Evolutionary conservation across 2,888 invertebrate species (phyloP), one percentile per base, ranked within the genome.

Genomic region (Spatulosminthurus flaviceps): DNA sequence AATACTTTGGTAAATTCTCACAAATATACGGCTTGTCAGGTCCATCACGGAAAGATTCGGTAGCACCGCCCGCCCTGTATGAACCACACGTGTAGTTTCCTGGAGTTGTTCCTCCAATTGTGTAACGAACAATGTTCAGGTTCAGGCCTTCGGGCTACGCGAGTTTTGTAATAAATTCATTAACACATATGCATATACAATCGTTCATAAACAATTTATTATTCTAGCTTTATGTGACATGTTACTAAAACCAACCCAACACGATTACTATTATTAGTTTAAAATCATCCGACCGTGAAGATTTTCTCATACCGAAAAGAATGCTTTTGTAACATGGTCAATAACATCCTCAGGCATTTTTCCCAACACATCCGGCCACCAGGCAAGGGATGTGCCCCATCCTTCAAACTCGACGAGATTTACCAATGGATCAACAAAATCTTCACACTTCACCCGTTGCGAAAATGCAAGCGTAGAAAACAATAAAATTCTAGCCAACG

Each of bases 341-440:
- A 83, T 60, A 19, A 84, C 73, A 13, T 85, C 83, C 11, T 78
- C 71, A 16, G 80, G 72, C 83, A 84, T 82, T 13, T 79, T 81
- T n/a, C 84, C 85, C 0, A 85, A 71, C 67, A 83, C 43, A 41
- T 85, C 85, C 7, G 82, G 82, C 81, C 83, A 85, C 84, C 84
- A 64, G 11, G 22, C 41, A 21, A 41, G 16, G 5, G 64, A 75
- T 22, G 41, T 75, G 1, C 29, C 75, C 75, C 75, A 75, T 64
- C 75, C 83, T 61, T 82, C 79, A 80, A 82, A 83, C 51, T 81
- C 80, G 0, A 79, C 76, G 9, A 82, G 75, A 24, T 78, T 43
- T 16, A 61, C 42, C 5, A 77, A 43, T 0, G 83, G 82, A 78
- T 82, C 82, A 21, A 82, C 78, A 73, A 83, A 83, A 41, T 19